Evolutionary conservation across 2,888 invertebrate genomes (phyloP).

Genomic region (Seira musarum): DNA sequence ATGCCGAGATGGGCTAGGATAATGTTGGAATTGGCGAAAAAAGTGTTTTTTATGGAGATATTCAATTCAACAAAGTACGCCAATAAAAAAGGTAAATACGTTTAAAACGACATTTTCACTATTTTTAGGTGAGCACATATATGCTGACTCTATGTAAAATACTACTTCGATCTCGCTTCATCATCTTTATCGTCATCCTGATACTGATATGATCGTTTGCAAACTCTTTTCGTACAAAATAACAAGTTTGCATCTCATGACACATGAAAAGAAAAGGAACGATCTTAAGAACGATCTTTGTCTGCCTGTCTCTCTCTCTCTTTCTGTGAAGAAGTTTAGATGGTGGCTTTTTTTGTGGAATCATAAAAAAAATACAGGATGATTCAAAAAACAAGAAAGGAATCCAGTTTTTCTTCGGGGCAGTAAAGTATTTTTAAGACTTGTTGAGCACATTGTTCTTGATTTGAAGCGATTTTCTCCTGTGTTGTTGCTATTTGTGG

Average conservation of each 20-base stretch:
- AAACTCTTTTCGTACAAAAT: background rate
- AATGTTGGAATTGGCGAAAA: background rate
- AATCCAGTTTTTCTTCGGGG: slow-evolving; percentile 60
- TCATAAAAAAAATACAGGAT: slow-evolving; percentile 33
- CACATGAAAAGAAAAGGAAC: background rate
- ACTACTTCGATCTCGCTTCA: background rate
- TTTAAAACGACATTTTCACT: slow-evolving; percentile 12
- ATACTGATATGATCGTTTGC: background rate
- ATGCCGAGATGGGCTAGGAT: too few species aligned
- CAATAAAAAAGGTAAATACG: slow-evolving; percentile 1
- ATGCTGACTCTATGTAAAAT: background rate
- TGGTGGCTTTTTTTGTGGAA: slow-evolving; percentile 29
- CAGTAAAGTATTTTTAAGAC: slow-evolving; percentile 35
- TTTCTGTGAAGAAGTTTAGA: too few species aligned
- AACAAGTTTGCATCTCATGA: slow-evolving; percentile 6
- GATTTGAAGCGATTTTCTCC: slow-evolving; percentile 11
- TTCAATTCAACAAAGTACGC: background rate
- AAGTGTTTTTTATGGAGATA: background rate
- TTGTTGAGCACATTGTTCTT: slow-evolving; percentile 41
- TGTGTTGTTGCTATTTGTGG: slow-evolving; percentile 53
- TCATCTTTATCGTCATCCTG: background rate
- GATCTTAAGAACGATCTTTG: background rate
- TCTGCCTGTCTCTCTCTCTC: too few species aligned
- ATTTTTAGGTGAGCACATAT: background rate
- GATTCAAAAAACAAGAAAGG: slow-evolving; percentile 42